Percentiles rank a stretch among this genome's conserved stretches.
Conservation (phyloP, 2,113 vertebrate species). For the Callospermophilus lateralis region DNA sequence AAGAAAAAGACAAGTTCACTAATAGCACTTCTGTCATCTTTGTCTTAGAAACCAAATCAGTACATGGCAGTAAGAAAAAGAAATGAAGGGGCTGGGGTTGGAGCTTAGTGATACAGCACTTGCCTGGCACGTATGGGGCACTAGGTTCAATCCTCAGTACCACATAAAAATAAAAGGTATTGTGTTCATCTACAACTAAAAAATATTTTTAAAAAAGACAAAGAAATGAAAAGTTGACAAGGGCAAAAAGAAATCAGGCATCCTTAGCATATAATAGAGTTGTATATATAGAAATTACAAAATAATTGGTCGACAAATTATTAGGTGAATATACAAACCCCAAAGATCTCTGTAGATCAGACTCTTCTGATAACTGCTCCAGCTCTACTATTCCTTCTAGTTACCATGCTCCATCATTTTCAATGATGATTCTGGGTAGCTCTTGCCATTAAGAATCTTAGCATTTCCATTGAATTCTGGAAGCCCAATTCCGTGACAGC, state of each 20-base stretch:
- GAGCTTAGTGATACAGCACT: too few relatives aligned
- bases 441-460: not conserved
- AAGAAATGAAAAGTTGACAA: not conserved
- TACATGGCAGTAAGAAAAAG: not conserved
- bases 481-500: not conserved
- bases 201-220: not conserved
- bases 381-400: not conserved
- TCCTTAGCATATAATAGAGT: not conserved
- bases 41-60: not conserved
- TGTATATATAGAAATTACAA: not conserved
- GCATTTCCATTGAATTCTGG: not conserved
- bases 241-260: not conserved
- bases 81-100: not conserved
- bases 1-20: not conserved
- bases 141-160: too few relatives aligned
- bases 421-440: not conserved
- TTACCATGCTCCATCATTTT: not conserved
- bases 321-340: not conserved
- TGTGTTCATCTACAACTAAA: too few relatives aligned
- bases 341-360: not conserved
- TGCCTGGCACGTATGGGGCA: too few relatives aligned
- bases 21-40: not conserved
- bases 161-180: too few relatives aligned
- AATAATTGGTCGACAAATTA: conserved; percentile 12
- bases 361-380: not conserved